Conservation (phyloP, 2,797 vertebrate genomes). For the Ctenochaetus hawaiiensis region DNA sequence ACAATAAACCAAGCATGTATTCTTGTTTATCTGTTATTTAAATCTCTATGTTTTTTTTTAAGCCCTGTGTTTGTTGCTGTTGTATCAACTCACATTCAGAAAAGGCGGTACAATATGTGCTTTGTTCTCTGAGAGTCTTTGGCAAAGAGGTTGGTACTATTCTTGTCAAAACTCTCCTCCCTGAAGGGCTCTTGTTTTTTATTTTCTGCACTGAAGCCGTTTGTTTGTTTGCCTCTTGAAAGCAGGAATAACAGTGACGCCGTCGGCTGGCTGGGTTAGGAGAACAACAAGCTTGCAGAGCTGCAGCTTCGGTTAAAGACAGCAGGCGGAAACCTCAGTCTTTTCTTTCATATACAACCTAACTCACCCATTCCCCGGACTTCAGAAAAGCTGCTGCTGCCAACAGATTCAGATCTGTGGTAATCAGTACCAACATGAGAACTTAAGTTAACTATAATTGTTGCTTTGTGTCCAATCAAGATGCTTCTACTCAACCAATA, state of each 20-base stretch:
- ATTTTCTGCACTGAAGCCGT: slow-evolving; percentile 25
- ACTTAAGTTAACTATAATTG: slow-evolving; percentile 4
- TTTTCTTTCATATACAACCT: slow-evolving; percentile 45
- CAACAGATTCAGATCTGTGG: slow-evolving; percentile 80
- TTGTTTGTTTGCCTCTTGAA: slow-evolving; percentile 36
- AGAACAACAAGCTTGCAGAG: slow-evolving; percentile 58
- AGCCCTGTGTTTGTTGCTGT: not conserved
- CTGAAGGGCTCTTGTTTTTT: slow-evolving; percentile 6
- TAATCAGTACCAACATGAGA: slow-evolving; percentile 54
- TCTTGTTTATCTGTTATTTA: not conserved
- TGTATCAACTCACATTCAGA: slow-evolving; percentile 5
- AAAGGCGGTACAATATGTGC: slow-evolving; percentile 1
- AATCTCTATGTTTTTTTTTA: not conserved
- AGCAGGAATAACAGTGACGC: slow-evolving; percentile 47
- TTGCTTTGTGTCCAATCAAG: slow-evolving; percentile 10
- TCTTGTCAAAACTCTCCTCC: slow-evolving; percentile 37
- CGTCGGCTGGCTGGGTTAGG: slow-evolving; percentile 69
- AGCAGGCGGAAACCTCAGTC: slow-evolving; percentile 53
- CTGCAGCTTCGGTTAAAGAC: slow-evolving; percentile 65
- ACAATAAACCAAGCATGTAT: slow-evolving; percentile 22
- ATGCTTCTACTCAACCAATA: slow-evolving; percentile 11
- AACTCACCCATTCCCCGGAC: slow-evolving; percentile 83
- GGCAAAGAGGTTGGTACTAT: slow-evolving; percentile 2
- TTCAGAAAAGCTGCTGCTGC: slow-evolving; percentile 73
- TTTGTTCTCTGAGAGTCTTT: slow-evolving; percentile 11